These are phyloP conservation scores for Hycleus cichorii DNA, from an alignment of 1,140 invertebrate genomes.

Conservation along the genomic window DNA sequence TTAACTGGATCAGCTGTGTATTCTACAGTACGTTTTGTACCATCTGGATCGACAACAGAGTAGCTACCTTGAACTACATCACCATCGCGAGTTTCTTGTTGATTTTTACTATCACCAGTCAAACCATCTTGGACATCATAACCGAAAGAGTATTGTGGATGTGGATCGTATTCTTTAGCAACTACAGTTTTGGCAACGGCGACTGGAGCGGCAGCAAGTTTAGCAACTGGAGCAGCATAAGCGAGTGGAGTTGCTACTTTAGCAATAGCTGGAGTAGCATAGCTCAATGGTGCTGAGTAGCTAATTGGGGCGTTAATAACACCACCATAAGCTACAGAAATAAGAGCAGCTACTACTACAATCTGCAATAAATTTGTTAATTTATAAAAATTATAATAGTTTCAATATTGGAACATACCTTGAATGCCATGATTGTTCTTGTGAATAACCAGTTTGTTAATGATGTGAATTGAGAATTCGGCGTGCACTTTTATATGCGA, in stretches of 20 bases:
- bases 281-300: too few species aligned
- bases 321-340: conserved; percentile 23
- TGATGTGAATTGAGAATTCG: too few species aligned
- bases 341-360: conserved; percentile 23
- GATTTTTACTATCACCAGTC: conserved; percentile 56
- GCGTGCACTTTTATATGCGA: too few species aligned
- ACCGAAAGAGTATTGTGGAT: conserved; percentile 52
- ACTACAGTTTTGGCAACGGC: conserved; percentile 13
- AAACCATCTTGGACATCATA: conserved; percentile 53
- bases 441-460: too few species aligned
- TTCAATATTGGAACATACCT: background rate
- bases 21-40: conserved; percentile 55
- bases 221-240: conserved; percentile 26
- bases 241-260: conserved; percentile 24
- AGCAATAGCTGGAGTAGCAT: too few species aligned
- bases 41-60: conserved; percentile 58
- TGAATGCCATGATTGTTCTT: conserved; percentile 6
- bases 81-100: conserved; percentile 48
- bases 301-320: conserved; percentile 23
- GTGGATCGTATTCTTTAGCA: conserved; percentile 45
- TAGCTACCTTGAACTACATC: conserved; percentile 43
- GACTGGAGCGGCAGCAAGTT: conserved; percentile 10
- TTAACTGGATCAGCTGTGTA: conserved; percentile 54
- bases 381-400: too few species aligned
- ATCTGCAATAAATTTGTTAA: too few species aligned